phyloP scores from a whole-genome alignment of 2,797 vertebrate genomes.

The Otolemur crassicaudatus region DNA sequence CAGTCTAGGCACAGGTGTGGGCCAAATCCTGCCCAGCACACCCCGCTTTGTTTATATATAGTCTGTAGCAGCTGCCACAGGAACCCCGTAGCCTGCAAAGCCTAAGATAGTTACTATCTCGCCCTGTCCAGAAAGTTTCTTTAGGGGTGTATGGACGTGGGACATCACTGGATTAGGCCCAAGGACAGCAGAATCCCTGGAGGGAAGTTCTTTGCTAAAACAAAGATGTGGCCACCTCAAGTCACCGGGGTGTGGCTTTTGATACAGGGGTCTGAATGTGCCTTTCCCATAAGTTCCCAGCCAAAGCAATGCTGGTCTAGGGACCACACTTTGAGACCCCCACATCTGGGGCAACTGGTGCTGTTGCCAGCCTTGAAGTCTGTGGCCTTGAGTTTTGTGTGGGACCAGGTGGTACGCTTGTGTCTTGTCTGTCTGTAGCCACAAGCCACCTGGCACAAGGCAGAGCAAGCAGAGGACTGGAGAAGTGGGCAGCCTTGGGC shows the following conservation, averaged over 20 bases:
- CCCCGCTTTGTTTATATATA: too few species aligned
- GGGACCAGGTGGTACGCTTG: not conserved
- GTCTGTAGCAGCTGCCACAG: not conserved
- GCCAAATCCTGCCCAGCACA: not conserved
- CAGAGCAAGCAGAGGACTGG: not conserved
- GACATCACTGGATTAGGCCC: not conserved
- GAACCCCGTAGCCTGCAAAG: not conserved
- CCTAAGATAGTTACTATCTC: not conserved
- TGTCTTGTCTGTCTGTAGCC: fast-evolving
- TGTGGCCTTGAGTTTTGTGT: not conserved
- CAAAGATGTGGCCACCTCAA: not conserved
- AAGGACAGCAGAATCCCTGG: too few species aligned
- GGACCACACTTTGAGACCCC: not conserved
- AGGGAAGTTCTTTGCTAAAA: not conserved
- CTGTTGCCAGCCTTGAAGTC: not conserved
- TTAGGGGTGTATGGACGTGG: not conserved
- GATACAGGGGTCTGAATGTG: not conserved
- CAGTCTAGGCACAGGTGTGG: not conserved
- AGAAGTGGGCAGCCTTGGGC: too few species aligned
- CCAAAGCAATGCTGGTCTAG: not conserved
- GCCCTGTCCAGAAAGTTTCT: not conserved
- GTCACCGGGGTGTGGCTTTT: not conserved
- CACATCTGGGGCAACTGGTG: not conserved
- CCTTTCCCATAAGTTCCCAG: not conserved
- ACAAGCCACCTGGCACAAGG: not conserved